A percentile compares a stretch with the other conserved stretches of the same genome.
phyloP scores from a whole-genome alignment of 2,888 invertebrate species.

The Sinhomidia bicolor region DNA sequence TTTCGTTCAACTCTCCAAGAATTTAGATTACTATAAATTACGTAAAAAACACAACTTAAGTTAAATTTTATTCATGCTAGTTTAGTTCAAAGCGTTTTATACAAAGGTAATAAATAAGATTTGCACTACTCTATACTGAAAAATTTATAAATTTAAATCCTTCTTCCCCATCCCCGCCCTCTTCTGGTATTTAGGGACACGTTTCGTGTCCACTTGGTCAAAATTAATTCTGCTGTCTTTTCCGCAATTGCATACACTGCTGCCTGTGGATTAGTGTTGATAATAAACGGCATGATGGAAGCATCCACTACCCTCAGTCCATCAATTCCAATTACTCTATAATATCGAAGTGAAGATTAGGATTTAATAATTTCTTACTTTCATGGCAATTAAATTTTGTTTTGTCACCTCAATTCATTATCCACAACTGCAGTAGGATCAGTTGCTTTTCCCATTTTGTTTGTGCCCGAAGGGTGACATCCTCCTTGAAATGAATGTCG shows the following conservation, averaged over 20 bases:
- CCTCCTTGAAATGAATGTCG: not conserved
- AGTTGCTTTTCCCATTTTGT: constrained; percentile 35
- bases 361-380: too few species aligned
- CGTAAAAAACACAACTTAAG: too few species aligned
- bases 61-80: too few species aligned
- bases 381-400: not conserved
- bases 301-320: constrained; percentile 42
- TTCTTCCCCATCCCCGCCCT: too few species aligned
- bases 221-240: constrained; percentile 43
- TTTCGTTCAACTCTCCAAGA: too few species aligned
- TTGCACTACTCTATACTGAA: too few species aligned
- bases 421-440: constrained; percentile 61
- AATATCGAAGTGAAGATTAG: not conserved
- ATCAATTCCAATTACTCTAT: constrained; percentile 43
- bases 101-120: too few species aligned
- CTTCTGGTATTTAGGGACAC: too few species aligned
- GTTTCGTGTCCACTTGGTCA: constrained; percentile 31
- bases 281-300: constrained; percentile 27
- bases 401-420: constrained; percentile 31
- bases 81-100: too few species aligned
- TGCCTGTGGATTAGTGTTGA: constrained; percentile 31
- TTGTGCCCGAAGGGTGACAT: constrained; percentile 38
- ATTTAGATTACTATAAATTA: too few species aligned
- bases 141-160: too few species aligned
- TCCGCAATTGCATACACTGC: constrained; percentile 46